phyloP scores from a whole-genome alignment of 1,140 invertebrate species.

The Apis dorsata region DNA sequence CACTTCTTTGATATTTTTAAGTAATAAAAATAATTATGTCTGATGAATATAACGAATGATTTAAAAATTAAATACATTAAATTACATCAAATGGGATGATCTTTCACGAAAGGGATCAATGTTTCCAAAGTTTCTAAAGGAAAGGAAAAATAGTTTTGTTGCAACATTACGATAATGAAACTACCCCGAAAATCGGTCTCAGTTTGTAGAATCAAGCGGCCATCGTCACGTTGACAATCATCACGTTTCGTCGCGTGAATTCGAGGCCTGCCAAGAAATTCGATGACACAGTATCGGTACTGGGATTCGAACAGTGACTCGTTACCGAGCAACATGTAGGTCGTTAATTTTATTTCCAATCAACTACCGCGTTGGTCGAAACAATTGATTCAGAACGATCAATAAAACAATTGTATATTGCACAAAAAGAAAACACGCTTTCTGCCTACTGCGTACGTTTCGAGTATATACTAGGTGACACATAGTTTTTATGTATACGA shows the following conservation, averaged over 20 bases:
- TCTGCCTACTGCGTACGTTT: neutral
- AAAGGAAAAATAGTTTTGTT: too few species aligned
- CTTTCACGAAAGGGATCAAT: too few species aligned
- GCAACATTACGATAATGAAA: neutral
- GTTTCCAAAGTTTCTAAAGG: too few species aligned
- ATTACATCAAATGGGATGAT: too few species aligned
- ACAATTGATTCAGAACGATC: neutral
- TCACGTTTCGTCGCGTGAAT: conserved; percentile 42
- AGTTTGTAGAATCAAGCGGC: conserved; percentile 33
- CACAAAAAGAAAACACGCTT: neutral
- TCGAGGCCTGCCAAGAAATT: conserved; percentile 32
- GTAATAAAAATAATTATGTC: too few species aligned
- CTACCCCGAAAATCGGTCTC: neutral
- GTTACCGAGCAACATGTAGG: neutral
- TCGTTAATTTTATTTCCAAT: conserved; percentile 32
- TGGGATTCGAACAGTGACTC: conserved; percentile 25
- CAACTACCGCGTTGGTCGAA: neutral
- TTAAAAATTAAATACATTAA: too few species aligned
- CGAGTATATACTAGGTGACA: neutral
- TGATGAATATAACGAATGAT: too few species aligned
- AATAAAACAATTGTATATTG: neutral
- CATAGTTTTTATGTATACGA: neutral
- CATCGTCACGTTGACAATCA: conserved; percentile 27
- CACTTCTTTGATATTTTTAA: too few species aligned
- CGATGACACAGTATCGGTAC: conserved; percentile 36